A percentile compares a stretch with the other conserved stretches of the same genome.
Evolutionary conservation across 92 coral and sea anemone species (phyloP).

Genomic region (Umimayanthus kanabou): DNA sequence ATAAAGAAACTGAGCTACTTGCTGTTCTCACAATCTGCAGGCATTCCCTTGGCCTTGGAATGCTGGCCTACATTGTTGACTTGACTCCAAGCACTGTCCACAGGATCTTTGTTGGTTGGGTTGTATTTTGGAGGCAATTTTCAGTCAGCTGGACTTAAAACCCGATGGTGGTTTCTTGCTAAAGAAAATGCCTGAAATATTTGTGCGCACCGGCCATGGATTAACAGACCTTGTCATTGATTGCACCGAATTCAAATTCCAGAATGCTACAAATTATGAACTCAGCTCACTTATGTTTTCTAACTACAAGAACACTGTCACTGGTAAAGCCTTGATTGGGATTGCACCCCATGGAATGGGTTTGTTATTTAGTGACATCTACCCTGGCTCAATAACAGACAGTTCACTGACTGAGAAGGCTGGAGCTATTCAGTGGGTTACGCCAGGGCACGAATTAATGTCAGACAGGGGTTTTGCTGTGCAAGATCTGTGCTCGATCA

Average conservation of each 20-base stretch:
- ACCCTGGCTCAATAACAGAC: slow-evolving; percentile 51
- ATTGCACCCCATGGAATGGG: slow-evolving; percentile 55
- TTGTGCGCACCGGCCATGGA: slow-evolving; percentile 48
- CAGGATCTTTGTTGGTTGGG: slow-evolving; percentile 42
- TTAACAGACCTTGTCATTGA: slow-evolving; percentile 52
- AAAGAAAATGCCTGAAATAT: slow-evolving; percentile 60
- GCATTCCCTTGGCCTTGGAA: slow-evolving; percentile 36
- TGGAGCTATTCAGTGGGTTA: slow-evolving; percentile 23
- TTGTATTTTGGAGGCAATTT: slow-evolving; percentile 50
- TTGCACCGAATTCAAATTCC: slow-evolving; percentile 45
- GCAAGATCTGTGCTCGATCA: slow-evolving; percentile 51
- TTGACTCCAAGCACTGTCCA: slow-evolving; percentile 20
- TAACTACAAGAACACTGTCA: slow-evolving; percentile 54
- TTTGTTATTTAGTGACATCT: slow-evolving; percentile 50
- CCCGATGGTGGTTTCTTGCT: slow-evolving; percentile 42
- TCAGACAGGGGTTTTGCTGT: slow-evolving; percentile 59
- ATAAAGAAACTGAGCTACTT: not conserved
- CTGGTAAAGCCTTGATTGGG: slow-evolving; percentile 47
- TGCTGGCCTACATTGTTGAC: slow-evolving; percentile 36
- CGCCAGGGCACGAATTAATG: slow-evolving; percentile 55
- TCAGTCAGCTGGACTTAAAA: slow-evolving; percentile 43
- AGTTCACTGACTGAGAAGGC: slow-evolving; percentile 29
- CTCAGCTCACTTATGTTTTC: slow-evolving; percentile 51
- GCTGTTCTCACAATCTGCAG: slow-evolving; percentile 36
- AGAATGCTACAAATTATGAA: slow-evolving; percentile 36